Evolutionary conservation across 2,113 vertebrate genomes (phyloP).

Genomic region (Oreotragus oreotragus): DNA sequence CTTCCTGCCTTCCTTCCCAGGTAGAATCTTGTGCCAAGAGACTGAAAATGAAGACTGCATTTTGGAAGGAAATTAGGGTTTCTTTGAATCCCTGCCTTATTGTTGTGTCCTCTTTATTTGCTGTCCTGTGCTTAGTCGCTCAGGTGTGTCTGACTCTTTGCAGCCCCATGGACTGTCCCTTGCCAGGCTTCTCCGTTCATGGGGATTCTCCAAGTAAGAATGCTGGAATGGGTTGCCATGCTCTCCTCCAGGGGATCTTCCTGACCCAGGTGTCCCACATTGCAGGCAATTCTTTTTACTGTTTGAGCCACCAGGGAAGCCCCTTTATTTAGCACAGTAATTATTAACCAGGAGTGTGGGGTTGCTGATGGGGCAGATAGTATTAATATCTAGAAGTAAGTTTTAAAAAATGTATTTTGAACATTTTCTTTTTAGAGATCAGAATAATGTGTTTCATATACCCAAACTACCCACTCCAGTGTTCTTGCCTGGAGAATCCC

Average conservation of each 20-base stretch:
- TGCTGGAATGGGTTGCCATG: not conserved
- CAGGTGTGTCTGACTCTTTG: not conserved
- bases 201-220: not conserved
- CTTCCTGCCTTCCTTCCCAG: not conserved
- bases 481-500: too few species aligned
- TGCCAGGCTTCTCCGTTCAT: not conserved
- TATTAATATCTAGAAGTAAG: not conserved
- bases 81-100: not conserved
- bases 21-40: not conserved
- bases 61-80: conserved; percentile 1
- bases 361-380: not conserved
- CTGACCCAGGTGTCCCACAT: not conserved
- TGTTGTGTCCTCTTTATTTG: not conserved
- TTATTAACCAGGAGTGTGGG: not conserved
- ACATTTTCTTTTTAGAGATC: not conserved
- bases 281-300: not conserved
- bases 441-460: not conserved
- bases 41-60: not conserved
- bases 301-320: not conserved
- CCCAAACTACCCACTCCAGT: too few species aligned
- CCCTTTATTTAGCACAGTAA: not conserved
- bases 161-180: not conserved
- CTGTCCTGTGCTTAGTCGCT: not conserved
- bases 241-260: not conserved
- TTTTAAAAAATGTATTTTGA: not conserved